Evolutionary conservation across 2,888 invertebrate species (phyloP).

Genomic region (Microctonus hyperodae): DNA sequence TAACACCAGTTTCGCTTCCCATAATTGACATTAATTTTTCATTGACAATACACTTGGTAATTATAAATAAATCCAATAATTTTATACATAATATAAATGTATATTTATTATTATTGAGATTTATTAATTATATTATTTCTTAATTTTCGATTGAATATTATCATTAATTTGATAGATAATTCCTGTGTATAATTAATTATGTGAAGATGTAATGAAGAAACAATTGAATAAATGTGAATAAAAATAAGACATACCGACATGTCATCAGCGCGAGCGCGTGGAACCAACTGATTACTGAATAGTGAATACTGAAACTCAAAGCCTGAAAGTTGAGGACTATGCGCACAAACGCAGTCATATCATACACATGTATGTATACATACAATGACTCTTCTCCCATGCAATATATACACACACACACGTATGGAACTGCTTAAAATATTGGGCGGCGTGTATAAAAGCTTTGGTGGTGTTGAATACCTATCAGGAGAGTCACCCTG

Average conservation of each 20-base stretch:
- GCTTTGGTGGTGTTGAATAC: background rate
- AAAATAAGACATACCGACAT: background rate
- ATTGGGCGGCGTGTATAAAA: background rate
- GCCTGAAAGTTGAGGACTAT: background rate
- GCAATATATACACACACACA: background rate
- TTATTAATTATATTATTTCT: no score
- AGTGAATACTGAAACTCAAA: no score
- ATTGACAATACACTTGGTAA: background rate
- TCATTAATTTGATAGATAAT: background rate
- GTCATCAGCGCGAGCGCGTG: constrained; percentile 19
- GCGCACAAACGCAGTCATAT: background rate
- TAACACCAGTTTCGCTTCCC: constrained; percentile 50
- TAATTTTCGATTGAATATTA: background rate
- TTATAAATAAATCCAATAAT: background rate
- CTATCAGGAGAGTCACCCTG: no score
- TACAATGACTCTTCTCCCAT: no score
- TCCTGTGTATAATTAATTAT: background rate
- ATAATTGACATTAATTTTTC: constrained; percentile 35
- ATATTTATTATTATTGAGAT: no score
- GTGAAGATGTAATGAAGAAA: background rate
- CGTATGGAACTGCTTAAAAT: background rate
- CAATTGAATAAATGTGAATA: background rate
- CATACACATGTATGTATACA: background rate
- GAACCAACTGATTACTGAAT: constrained; percentile 23
- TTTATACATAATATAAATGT: background rate